Evolutionary conservation across 2,888 invertebrate genomes (phyloP).

Genomic region (Pterobdella sp.): DNA sequence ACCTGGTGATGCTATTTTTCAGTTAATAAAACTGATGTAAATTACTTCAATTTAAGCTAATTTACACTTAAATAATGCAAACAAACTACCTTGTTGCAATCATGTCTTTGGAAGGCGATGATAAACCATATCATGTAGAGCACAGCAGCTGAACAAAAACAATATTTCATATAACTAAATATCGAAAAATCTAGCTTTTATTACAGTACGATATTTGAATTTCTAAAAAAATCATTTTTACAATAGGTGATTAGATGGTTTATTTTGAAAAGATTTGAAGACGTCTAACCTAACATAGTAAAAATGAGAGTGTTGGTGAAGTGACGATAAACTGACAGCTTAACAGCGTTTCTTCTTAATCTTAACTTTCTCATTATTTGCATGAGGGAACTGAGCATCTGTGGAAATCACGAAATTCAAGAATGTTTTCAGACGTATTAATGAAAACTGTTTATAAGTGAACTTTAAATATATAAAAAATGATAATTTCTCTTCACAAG

Average conservation of each 20-base stretch:
- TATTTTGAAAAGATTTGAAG: not conserved
- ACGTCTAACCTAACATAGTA: conserved; percentile 62
- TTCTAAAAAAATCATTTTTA: no score
- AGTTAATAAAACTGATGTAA: no score
- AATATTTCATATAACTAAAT: not conserved
- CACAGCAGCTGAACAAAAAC: conserved; percentile 62
- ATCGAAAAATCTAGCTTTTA: no score
- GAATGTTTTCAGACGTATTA: no score
- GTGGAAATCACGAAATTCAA: no score
- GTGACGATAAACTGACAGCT: conserved; percentile 78
- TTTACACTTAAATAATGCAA: no score
- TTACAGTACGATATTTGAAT: no score
- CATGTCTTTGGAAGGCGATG: conserved; percentile 65
- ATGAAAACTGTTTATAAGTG: no score
- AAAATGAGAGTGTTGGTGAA: conserved; percentile 89
- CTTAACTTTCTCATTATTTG: conserved; percentile 81
- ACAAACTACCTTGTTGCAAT: conserved; percentile 58
- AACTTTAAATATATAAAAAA: no score
- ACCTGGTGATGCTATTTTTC: no score
- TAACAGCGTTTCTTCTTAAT: conserved; percentile 78
- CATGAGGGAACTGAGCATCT: conserved; percentile 60
- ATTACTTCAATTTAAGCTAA: no score
- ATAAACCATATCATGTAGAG: conserved; percentile 88
- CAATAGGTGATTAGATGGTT: not conserved
- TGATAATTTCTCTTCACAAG: no score